These are phyloP conservation scores for Hemiprocne comata DNA, from an alignment of 2,113 vertebrate species.

Conservation along the genomic window DNA sequence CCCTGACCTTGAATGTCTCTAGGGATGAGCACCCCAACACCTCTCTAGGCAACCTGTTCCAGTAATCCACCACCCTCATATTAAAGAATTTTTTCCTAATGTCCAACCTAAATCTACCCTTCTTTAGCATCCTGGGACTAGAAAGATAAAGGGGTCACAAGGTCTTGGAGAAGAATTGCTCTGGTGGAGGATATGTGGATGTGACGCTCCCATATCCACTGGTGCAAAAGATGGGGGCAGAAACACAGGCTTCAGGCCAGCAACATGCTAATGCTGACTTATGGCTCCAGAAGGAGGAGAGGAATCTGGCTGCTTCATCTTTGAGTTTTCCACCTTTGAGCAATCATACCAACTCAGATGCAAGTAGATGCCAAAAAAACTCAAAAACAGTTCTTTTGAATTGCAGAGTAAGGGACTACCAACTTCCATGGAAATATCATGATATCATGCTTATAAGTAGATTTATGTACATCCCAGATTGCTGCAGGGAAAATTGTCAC, in stretches of 20 bases:
- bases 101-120: too few relatives aligned
- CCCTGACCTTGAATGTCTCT: too few relatives aligned
- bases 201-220: not conserved
- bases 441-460: not conserved
- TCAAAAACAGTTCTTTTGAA: not conserved
- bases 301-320: not conserved
- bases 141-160: not conserved
- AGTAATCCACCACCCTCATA: too few relatives aligned
- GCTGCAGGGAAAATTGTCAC: conserved; percentile 11
- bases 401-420: not conserved
- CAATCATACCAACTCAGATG: not conserved
- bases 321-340: not conserved
- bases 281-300: not conserved
- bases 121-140: not conserved
- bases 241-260: not conserved
- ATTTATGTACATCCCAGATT: not conserved
- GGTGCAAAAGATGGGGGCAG: not conserved
- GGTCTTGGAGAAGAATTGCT: not conserved
- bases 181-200: not conserved
- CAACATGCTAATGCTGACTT: not conserved
- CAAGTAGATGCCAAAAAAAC: not conserved
- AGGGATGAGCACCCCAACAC: too few relatives aligned
- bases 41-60: too few relatives aligned
- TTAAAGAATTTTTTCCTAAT: too few relatives aligned
- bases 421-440: not conserved